Evolutionary conservation across 2,888 invertebrate genomes (phyloP), one percentile per base, ranked within the genome.

Genomic region (Lutraria lutraria): DNA sequence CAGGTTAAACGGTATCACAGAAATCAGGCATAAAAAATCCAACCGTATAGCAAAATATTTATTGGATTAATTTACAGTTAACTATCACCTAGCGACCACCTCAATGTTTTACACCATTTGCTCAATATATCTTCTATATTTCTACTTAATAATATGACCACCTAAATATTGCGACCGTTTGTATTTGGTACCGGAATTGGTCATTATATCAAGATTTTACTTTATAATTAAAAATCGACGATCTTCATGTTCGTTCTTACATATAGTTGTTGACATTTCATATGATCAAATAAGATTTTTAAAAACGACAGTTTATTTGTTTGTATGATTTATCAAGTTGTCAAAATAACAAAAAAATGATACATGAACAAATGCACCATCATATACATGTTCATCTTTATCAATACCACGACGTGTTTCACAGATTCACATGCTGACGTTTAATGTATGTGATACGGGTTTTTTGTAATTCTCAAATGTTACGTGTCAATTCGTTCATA

Each of bases 271-370:
- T 25, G 63, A 68, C 63, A 68, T 68, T 68, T 68, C 25, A n/a
- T n/a, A n/a, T 68, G 12, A 25, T 68, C 63, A 25, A 68, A 25
- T 10, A 12, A 68, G 25, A 25, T 0, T 56, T 16, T n/a, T 43
- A 43, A 43, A 56, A 56, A 68, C n/a, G 25, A 68, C n/a, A 25
- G 12, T 68, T n/a, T 25, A 12, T 68, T n/a, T 68, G 19, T 68
- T 1, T 25, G n/a, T n/a, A 68, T 21, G 8, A 68, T 68, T 25
- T 68, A 25, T 68, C 63, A 68, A 68, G 25, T 25, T 68, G 63
- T 25, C 63, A 68, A n/a, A 21, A 68, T n/a, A 68, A 68, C n/a
- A 68, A 68, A 68, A n/a, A n/a, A 68, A 25, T 25, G 63, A 68
- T 25, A n/a, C 60, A 60, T 21, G 0, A 21, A 60, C 19, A n/a